phyloP scores from a whole-genome alignment of 2,888 invertebrate genomes.

The Tridacna crocea region DNA sequence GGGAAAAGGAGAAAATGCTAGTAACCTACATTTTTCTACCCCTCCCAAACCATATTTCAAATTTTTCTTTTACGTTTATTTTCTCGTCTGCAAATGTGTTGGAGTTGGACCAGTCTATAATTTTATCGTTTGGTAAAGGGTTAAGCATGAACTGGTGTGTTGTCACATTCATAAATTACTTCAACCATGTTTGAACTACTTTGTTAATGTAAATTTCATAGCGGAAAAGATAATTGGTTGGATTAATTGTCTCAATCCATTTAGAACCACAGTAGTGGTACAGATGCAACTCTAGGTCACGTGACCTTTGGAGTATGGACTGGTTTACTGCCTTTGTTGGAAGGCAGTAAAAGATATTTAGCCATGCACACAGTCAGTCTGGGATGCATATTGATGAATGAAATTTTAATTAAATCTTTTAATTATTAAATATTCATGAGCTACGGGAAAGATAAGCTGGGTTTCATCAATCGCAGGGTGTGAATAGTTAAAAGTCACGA shows the following conservation, averaged over 20 bases:
- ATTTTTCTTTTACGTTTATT: too few relatives aligned
- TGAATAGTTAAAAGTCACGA: constrained; percentile 9
- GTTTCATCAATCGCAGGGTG: constrained; percentile 10
- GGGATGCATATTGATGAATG: constrained; percentile 25
- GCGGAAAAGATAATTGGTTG: not conserved
- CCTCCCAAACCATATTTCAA: too few relatives aligned
- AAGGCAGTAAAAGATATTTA: constrained; percentile 20
- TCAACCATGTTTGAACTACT: too few relatives aligned
- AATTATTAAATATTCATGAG: constrained; percentile 29
- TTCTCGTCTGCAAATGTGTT: too few relatives aligned
- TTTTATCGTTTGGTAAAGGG: too few relatives aligned
- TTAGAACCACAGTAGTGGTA: constrained; percentile 17
- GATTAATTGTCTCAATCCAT: not conserved
- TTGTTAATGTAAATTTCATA: too few relatives aligned
- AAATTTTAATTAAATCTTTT: constrained; percentile 28
- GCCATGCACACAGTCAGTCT: constrained; percentile 4
- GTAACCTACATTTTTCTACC: too few relatives aligned
- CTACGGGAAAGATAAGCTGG: constrained; percentile 8
- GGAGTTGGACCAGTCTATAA: too few relatives aligned
- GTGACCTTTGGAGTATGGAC: constrained; percentile 22
- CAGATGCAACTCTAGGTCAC: constrained; percentile 32
- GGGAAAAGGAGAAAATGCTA: too few relatives aligned
- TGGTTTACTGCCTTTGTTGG: constrained; percentile 55
- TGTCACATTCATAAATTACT: too few relatives aligned
- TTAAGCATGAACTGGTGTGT: too few relatives aligned